Evolutionary conservation across 37 sponge, comb jelly and placozoan species (phyloP), one percentile per base, ranked within the genome.

Genomic region (Beroe forskalii): DNA sequence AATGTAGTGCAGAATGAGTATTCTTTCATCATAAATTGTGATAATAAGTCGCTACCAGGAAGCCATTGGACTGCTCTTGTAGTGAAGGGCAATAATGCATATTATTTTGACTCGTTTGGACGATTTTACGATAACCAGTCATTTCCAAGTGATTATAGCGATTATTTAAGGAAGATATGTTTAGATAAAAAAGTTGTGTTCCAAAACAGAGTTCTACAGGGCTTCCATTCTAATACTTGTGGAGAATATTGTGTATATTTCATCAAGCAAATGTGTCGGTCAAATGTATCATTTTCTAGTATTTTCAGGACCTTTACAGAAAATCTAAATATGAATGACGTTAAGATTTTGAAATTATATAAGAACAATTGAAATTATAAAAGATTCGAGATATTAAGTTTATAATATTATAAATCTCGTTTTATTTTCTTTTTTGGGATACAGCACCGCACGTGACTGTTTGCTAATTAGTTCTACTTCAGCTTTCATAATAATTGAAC

Each of bases 211-310:
- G 60, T 55, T 55, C 9, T 55, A 55, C 60, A 55, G 60, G 60
- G 60, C 9, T 55, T 55, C 17, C 60, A 55, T 55, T 20, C 17
- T 17, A 55, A 55, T 17, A 55, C 60, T 9, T 55, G 60, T 55
- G 60, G 60, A 17, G 60, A 55, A 55, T 55, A 55, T 55, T 63
- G 66, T 63, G 25, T 63, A n/a, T 63, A 63, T 63, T 63, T 63
- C 25, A 63, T 63, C 14, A 63, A 63, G 25, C 66, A 63, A n/a
- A n/a, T n/a, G n/a, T n/a, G n/a, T n/a, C n/a, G n/a, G n/a, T n/a
- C n/a, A n/a, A n/a, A n/a, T n/a, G n/a, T n/a, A n/a, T n/a, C n/a
- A n/a, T 63, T 63, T 63, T 63, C 66, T 4, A 20, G n/a, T 28
- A 30, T 63, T 63, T 63, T 63, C 25, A 24, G 25, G 20, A 30